Conservation (phyloP, 2,888 invertebrate genomes). For the Hypercompe scribonia region DNA sequence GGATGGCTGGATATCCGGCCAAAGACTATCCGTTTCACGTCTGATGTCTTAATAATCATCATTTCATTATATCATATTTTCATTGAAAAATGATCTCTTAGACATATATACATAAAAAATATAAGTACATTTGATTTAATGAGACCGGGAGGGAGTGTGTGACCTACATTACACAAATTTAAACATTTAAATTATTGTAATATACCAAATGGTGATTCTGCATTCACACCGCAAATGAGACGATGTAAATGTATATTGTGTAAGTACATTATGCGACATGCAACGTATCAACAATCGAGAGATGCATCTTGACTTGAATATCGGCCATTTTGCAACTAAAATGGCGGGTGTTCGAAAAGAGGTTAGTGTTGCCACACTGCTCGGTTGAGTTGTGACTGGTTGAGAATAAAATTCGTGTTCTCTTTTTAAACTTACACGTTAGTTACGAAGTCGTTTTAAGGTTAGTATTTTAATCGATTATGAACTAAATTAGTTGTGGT, state of each 20-base stretch:
- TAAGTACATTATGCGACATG: slow-evolving; percentile 6
- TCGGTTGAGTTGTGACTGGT: not conserved
- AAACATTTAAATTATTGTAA: not conserved
- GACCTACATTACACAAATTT: not conserved
- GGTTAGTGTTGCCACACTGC: not conserved
- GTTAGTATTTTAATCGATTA: slow-evolving; percentile 4
- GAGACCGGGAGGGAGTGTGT: not conserved
- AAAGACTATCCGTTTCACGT: not conserved
- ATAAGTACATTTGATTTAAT: not conserved
- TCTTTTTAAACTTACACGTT: not conserved
- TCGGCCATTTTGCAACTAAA: slow-evolving; percentile 1
- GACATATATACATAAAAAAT: not conserved
- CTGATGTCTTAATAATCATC: not conserved
- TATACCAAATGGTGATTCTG: not conserved
- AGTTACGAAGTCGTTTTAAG: not conserved
- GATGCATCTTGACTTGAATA: slow-evolving; percentile 11
- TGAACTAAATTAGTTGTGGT: not conserved
- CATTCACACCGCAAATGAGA: slow-evolving; percentile 3
- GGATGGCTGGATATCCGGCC: not conserved
- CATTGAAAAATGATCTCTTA: no score
- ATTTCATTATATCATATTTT: not conserved
- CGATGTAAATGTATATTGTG: slow-evolving; percentile 3
- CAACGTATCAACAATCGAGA: not conserved
- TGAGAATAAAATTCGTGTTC: not conserved
- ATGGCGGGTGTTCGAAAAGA: not conserved